Conservation (phyloP, 2,888 invertebrate genomes). For the Polylopha cassiicola region DNA sequence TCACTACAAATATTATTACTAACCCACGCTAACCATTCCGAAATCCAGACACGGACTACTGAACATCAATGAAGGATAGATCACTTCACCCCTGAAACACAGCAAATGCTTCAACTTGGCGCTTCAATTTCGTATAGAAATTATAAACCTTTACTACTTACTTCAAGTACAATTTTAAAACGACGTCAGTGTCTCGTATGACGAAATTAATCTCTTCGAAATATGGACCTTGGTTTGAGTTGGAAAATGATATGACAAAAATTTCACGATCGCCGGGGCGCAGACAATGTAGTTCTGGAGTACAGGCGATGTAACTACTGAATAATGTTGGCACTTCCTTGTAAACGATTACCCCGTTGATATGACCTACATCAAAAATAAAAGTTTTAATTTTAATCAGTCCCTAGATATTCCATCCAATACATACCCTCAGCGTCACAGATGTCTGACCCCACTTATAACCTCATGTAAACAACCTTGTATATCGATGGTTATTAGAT, state of each 20-base stretch:
- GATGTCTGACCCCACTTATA: too few species aligned
- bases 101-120: too few species aligned
- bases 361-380: slow-evolving; percentile 63
- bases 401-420: too few species aligned
- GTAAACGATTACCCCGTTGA: slow-evolving; percentile 76
- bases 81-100: slow-evolving; percentile 76
- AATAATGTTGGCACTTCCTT: slow-evolving; percentile 67
- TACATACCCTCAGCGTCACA: too few species aligned
- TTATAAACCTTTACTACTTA: slow-evolving; percentile 40
- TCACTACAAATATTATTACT: slow-evolving; percentile 23
- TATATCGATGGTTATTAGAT: too few species aligned
- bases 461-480: too few species aligned
- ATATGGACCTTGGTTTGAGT: slow-evolving; percentile 78
- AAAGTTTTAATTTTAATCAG: too few species aligned
- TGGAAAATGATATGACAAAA: slow-evolving; percentile 75
- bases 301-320: slow-evolving; percentile 74
- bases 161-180: slow-evolving; percentile 76
- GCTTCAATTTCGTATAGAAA: too few species aligned
- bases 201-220: slow-evolving; percentile 78
- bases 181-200: slow-evolving; percentile 77
- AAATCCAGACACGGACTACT: slow-evolving; percentile 74
- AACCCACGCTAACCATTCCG: slow-evolving; percentile 77
- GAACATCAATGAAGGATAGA: slow-evolving; percentile 78
- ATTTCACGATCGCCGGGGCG: slow-evolving; percentile 69
- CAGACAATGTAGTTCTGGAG: slow-evolving; percentile 63